Percentiles rank a stretch among this genome's conserved stretches.
Evolutionary conservation across 2,113 vertebrate genomes (phyloP).

Genomic region (Shinisaurus crocodilurus): DNA sequence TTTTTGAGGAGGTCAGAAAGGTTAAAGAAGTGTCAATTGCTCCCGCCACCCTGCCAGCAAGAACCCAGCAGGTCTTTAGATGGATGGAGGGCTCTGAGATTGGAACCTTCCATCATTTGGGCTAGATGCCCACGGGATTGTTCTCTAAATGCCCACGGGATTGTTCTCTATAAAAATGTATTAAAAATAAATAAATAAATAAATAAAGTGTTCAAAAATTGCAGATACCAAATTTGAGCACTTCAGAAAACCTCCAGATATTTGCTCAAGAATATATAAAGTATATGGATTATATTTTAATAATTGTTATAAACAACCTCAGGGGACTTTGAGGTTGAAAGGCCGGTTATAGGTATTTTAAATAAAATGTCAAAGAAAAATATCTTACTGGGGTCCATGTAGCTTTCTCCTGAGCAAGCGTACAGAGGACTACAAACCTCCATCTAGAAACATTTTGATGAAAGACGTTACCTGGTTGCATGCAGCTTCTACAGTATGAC

Average conservation of each 20-base stretch:
- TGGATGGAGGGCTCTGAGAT: too few relatives aligned
- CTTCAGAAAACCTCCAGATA: not conserved
- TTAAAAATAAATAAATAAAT: too few relatives aligned
- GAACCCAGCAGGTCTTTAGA: too few relatives aligned
- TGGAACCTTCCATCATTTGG: too few relatives aligned
- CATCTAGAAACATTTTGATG: slow-evolving; percentile 11
- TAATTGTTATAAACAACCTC: not conserved
- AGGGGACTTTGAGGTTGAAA: not conserved
- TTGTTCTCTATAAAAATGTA: too few relatives aligned
- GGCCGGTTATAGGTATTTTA: not conserved
- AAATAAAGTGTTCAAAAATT: not conserved
- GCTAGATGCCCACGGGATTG: not conserved
- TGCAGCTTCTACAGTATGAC: slow-evolving; percentile 34
- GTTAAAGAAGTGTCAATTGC: too few relatives aligned
- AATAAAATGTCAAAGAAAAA: not conserved
- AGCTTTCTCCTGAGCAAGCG: not conserved
- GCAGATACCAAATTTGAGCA: not conserved
- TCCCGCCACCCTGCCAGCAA: too few relatives aligned
- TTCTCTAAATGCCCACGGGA: too few relatives aligned
- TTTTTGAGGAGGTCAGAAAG: too few relatives aligned
- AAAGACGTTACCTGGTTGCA: not conserved
- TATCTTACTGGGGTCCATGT: not conserved
- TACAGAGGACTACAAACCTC: not conserved
- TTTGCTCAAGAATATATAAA: not conserved
- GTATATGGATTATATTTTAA: not conserved